A percentile compares a stretch with the other conserved stretches of the same genome.
Conservation (phyloP, 1,140 invertebrate species). For the Coptotermes formosanus region DNA sequence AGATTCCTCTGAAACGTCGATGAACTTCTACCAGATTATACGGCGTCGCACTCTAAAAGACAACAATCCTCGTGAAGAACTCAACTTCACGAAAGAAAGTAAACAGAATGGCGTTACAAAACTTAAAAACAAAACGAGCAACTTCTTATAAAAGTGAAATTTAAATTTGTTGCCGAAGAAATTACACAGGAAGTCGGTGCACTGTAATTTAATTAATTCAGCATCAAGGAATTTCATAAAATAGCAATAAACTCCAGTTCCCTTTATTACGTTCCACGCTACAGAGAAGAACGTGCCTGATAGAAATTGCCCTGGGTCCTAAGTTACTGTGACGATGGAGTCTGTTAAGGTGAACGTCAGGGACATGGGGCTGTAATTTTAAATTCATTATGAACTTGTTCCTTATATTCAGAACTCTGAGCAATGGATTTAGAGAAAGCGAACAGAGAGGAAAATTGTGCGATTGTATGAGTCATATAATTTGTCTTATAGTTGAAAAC, state of each 20-base stretch:
- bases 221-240: constrained; percentile 1
- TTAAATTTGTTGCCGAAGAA: background rate
- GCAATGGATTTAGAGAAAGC: too few species aligned
- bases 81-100: too few species aligned
- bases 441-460: too few species aligned
- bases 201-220: background rate
- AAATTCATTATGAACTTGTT: background rate
- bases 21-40: too few species aligned
- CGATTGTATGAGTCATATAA: too few species aligned
- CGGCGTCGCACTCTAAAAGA: too few species aligned
- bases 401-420: background rate
- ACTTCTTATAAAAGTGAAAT: background rate
- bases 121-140: background rate
- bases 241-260: background rate
- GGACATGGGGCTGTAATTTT: background rate
- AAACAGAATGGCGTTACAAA: too few species aligned
- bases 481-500: too few species aligned
- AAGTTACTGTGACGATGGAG: background rate
- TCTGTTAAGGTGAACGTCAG: background rate
- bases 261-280: background rate
- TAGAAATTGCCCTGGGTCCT: background rate
- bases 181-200: background rate
- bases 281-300: background rate
- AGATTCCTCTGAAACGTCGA: too few species aligned
- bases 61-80: too few species aligned